phyloP scores from a whole-genome alignment of 2,113 vertebrate species.

The Cinclus cinclus region DNA sequence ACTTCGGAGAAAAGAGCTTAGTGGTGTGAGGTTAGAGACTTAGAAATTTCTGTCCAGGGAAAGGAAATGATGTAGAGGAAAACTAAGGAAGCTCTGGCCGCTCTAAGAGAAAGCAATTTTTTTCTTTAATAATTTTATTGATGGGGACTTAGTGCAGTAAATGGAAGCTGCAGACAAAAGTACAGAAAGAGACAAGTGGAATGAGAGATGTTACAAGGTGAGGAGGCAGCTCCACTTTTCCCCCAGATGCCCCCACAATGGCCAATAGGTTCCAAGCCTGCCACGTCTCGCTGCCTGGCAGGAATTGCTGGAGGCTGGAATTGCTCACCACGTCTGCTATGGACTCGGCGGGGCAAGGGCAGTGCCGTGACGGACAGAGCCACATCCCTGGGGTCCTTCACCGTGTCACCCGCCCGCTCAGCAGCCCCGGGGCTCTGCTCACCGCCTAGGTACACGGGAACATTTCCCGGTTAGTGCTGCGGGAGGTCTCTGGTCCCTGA shows the following conservation, averaged over 20 bases:
- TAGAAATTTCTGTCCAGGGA: background rate
- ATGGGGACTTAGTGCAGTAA: background rate
- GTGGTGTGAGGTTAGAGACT: background rate
- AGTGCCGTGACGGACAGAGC: accelerated
- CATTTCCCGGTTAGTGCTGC: accelerated
- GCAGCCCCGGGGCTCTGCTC: background rate
- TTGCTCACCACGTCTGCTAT: accelerated
- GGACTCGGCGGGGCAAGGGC: background rate
- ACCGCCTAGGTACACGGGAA: accelerated
- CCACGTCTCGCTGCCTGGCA: accelerated
- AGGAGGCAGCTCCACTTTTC: background rate
- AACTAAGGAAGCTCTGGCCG: background rate
- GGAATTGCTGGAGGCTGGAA: background rate
- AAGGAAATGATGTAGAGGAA: background rate
- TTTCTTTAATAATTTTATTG: background rate
- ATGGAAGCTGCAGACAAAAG: background rate
- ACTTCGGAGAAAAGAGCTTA: background rate
- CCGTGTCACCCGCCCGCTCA: accelerated
- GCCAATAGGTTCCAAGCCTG: too few species aligned
- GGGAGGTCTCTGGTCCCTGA: background rate
- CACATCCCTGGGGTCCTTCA: accelerated
- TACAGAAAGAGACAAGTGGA: background rate
- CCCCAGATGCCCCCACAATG: background rate
- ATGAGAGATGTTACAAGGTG: background rate
- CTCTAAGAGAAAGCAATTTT: background rate